Conservation (phyloP, 37 sponge, comb jelly and placozoan species). For the Spongia lamella region DNA sequence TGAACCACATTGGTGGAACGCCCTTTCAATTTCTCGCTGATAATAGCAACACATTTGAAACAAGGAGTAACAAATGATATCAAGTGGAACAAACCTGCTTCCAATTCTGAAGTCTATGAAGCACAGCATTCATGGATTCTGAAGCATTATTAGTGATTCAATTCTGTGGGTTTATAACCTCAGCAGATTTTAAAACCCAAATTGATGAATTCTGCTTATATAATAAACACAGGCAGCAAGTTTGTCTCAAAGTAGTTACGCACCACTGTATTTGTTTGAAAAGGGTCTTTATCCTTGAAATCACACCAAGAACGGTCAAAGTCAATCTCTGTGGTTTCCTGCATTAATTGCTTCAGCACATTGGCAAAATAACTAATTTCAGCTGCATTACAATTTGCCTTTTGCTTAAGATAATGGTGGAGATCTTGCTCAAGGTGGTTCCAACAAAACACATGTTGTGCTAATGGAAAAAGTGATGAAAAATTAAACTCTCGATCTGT, state of each 20-base stretch:
- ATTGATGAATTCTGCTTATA: conserved; percentile 7
- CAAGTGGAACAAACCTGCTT: conserved; percentile 21
- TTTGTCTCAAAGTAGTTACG: conserved; percentile 16
- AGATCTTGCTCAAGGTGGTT: too few relatives aligned
- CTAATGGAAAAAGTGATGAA: too few relatives aligned
- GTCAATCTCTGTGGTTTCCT: too few relatives aligned
- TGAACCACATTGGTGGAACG: conserved; percentile 16
- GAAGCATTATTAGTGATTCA: conserved; percentile 24
- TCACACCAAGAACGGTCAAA: background rate
- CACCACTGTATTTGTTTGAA: background rate
- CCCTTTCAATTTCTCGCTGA: conserved; percentile 12
- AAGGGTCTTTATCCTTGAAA: background rate
- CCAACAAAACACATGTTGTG: too few relatives aligned
- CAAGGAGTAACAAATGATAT: conserved; percentile 4
- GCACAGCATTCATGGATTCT: conserved; percentile 30
- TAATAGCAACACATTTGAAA: conserved; percentile 13
- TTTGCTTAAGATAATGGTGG: too few relatives aligned
- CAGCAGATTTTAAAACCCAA: conserved; percentile 21
- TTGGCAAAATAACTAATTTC: too few relatives aligned
- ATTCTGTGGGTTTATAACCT: conserved; percentile 2
- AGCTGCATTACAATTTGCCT: too few relatives aligned
- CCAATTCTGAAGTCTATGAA: conserved; percentile 7
- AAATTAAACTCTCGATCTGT: too few relatives aligned
- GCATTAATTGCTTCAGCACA: too few relatives aligned
- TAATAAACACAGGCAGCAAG: conserved; percentile 11